Base-by-base conservation (phyloP, 2,888 invertebrate genomes). In the Phengaris alcon region DNA sequence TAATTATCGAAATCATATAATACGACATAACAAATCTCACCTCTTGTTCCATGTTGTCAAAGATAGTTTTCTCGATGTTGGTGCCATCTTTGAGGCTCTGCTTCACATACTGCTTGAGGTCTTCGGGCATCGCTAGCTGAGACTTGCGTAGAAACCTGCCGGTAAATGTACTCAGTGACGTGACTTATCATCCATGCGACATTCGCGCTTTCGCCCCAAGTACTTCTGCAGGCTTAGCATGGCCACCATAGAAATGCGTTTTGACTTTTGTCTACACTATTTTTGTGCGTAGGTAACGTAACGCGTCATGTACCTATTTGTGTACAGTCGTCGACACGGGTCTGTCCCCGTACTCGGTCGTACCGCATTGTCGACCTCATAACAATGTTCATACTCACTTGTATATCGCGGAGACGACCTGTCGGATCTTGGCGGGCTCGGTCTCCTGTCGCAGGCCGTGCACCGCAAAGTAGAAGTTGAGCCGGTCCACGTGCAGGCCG, bases 381-480 rank as follows among this genome's bases (percentile, higher is more conserved):
- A 8, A 9, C 22, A 10, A 1, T 0, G n/a, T 12, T 68, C 55
- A 8, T 8, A 80, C 93, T 90, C 81, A 96, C 96, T 96, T 96
- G 94, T 97, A 96, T 86, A 97, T 97, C 84, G 96, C 96, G 90
- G 97, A 97, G 85, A 98, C 96, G 86, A 98, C 95, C 85, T 96
- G 96, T 1, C 95, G 95, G 88, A 96, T 96, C 86, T 94, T 94
- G 87, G 78, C 78, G 77, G 88, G 87, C 82, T 93, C 92, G 81
- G 91, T 88, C 90, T 97, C 96, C 88, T 96, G 97, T 82, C 97
- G 96, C 82, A 97, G 95, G 75, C 97, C 97, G 87, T 97, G 97
- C 90, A 97, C 97, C 74, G 98, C 98, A 93, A 98, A 98, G 96
- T 97, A 98, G 94, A 99, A 99, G 90, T 97, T 96, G 84, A 98